Conservation (phyloP, 2,113 vertebrate genomes). For the Mirounga angustirostris region DNA sequence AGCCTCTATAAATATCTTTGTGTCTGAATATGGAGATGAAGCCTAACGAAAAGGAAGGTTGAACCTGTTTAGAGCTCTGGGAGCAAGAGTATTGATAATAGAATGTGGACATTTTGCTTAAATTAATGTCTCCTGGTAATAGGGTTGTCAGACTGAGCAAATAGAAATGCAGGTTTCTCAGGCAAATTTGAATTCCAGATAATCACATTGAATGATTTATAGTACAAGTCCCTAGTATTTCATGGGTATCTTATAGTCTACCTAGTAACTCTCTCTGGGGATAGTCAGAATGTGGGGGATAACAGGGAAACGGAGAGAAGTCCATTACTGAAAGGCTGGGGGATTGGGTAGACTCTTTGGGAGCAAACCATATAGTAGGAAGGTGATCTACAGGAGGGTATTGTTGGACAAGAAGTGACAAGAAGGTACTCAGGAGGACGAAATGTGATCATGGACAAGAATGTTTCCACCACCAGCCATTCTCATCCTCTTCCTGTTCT, state of each 20-base stretch:
- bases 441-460: rapidly evolving
- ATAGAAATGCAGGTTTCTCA: neutral
- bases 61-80: neutral
- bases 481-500: neutral
- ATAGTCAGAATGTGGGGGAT: neutral
- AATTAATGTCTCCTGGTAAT: neutral
- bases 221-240: neutral
- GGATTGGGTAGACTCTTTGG: no score
- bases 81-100: neutral
- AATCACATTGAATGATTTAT: neutral
- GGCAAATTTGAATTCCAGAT: neutral
- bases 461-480: neutral
- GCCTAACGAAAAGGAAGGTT: neutral
- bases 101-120: neutral
- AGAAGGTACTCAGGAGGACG: neutral
- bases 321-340: neutral
- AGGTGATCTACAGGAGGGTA: neutral
- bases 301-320: neutral
- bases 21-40: neutral
- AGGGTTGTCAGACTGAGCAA: neutral
- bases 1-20: neutral
- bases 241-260: neutral
- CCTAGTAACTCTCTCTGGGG: neutral
- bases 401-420: neutral
- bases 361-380: neutral